Evolutionary conservation across 2,113 vertebrate genomes (phyloP).

Genomic region (Toxostoma redivivum): DNA sequence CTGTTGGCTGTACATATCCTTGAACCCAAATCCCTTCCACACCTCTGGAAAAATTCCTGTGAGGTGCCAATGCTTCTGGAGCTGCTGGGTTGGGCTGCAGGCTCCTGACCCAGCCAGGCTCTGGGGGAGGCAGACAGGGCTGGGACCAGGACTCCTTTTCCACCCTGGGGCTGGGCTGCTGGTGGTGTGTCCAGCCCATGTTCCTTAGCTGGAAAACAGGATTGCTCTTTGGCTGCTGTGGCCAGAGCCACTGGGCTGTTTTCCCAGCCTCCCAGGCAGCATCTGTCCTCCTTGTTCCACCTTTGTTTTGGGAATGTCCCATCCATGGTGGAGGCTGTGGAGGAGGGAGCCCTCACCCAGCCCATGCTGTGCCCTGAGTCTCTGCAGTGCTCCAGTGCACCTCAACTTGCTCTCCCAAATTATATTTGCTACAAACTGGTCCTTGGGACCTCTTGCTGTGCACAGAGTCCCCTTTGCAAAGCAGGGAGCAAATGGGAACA

Average conservation of each 20-base stretch:
- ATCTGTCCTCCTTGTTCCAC: background rate
- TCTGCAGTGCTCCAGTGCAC: background rate
- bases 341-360: background rate
- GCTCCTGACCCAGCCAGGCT: background rate
- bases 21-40: background rate
- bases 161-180: background rate
- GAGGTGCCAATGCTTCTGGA: background rate
- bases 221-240: background rate
- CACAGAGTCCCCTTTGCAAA: background rate
- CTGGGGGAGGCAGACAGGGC: background rate
- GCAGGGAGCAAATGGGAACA: fast-evolving
- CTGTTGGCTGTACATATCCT: background rate
- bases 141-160: background rate
- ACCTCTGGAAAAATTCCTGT: background rate
- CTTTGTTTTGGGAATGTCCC: background rate
- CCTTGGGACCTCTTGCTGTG: background rate
- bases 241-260: background rate
- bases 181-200: fast-evolving
- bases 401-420: background rate
- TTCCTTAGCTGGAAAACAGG: background rate
- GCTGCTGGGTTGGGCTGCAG: background rate
- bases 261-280: background rate
- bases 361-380: background rate
- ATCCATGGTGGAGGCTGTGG: fast-evolving
- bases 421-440: background rate